phyloP scores from a whole-genome alignment of 2,888 invertebrate species.

The Nineta flava region DNA sequence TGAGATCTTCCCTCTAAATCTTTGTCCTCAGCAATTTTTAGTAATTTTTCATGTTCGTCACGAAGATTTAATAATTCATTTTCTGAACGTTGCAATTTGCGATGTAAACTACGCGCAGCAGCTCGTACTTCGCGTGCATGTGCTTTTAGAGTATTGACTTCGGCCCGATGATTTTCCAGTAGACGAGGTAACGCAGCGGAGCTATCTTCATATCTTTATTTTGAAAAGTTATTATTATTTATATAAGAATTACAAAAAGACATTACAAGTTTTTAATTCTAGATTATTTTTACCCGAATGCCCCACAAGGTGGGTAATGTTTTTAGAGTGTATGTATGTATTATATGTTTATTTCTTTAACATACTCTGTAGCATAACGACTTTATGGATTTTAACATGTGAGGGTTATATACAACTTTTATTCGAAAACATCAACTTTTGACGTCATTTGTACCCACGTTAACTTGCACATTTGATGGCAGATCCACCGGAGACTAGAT shows the following conservation, averaged over 20 bases:
- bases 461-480: too few species aligned
- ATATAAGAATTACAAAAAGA: slow-evolving; percentile 1
- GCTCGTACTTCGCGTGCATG: slow-evolving; percentile 3
- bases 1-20: not conserved
- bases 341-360: too few species aligned
- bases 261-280: not conserved
- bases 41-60: not conserved
- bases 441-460: too few species aligned
- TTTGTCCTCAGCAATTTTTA: slow-evolving; percentile 2
- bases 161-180: slow-evolving; percentile 61
- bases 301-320: too few species aligned
- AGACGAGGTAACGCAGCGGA: slow-evolving; percentile 64
- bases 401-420: too few species aligned
- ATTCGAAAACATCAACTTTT: too few species aligned
- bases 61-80: not conserved
- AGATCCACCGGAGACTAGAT: too few species aligned
- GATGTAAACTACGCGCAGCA: slow-evolving; percentile 1
- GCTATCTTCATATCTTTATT: slow-evolving; percentile 49
- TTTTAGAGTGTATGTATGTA: too few species aligned
- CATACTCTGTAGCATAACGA: too few species aligned
- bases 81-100: slow-evolving; percentile 1
- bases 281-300: not conserved
- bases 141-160: slow-evolving; percentile 20
- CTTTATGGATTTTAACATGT: too few species aligned
- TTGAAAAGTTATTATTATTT: slow-evolving; percentile 7